Conservation (phyloP, 1,140 invertebrate species). For the Drosophila erecta region DNA sequence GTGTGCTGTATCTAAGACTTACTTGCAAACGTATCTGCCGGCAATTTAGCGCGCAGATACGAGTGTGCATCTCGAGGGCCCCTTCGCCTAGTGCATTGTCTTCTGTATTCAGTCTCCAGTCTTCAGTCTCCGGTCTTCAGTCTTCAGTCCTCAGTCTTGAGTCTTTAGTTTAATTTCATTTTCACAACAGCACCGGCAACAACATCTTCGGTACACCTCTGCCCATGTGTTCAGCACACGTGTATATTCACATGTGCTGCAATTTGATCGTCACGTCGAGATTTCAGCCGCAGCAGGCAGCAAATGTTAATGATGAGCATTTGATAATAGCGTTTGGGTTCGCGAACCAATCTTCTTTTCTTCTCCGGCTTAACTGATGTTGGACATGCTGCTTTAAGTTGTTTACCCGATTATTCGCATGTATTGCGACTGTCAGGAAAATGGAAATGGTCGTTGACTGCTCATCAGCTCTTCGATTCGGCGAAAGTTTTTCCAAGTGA, state of each 20-base stretch:
- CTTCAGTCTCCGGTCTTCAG: too few relatives aligned
- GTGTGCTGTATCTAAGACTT: slow-evolving; percentile 61
- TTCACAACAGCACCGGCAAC: slow-evolving; percentile 60
- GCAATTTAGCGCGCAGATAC: slow-evolving; percentile 68
- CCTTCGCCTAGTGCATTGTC: slow-evolving; percentile 53
- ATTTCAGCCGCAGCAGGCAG: slow-evolving; percentile 52
- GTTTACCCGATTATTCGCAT: slow-evolving; percentile 59
- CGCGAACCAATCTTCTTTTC: slow-evolving; percentile 11
- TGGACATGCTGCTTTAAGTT: slow-evolving; percentile 54
- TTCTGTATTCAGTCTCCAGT: slow-evolving; percentile 42
- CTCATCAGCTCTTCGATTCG: slow-evolving; percentile 43
- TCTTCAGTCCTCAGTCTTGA: slow-evolving; percentile 22
- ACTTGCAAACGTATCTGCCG: slow-evolving; percentile 77
- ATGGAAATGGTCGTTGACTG: slow-evolving; percentile 46
- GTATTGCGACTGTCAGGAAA: slow-evolving; percentile 49
- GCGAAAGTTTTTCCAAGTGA: slow-evolving; percentile 43
- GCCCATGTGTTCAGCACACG: slow-evolving; percentile 41
- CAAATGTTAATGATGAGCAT: slow-evolving; percentile 79
- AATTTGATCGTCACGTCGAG: slow-evolving; percentile 75
- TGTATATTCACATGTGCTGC: slow-evolving; percentile 74
- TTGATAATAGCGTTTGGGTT: slow-evolving; percentile 59
- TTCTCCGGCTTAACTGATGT: slow-evolving; percentile 33
- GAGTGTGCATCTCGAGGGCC: slow-evolving; percentile 6
- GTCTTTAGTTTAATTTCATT: slow-evolving; percentile 76
- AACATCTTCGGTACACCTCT: slow-evolving; percentile 13